A percentile compares a stretch with the other conserved stretches of the same genome.
These are phyloP conservation scores for Drosophila lacertosa DNA, from an alignment of 1,140 invertebrate species.

Conservation along the genomic window DNA sequence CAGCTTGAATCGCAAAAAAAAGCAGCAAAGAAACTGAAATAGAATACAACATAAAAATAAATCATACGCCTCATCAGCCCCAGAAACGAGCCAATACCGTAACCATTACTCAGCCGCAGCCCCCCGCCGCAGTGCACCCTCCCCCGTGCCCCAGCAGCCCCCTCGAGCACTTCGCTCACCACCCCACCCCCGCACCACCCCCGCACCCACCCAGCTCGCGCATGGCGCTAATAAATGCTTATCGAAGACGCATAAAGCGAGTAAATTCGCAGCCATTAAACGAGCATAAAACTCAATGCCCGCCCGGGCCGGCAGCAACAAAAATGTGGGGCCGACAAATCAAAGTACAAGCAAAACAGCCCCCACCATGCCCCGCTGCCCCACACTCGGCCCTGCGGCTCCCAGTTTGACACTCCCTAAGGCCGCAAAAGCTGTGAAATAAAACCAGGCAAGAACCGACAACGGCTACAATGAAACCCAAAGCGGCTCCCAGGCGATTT, in stretches of 20 bases:
- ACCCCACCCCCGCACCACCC: neutral
- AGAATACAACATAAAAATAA: conserved; percentile 80
- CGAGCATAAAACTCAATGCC: conserved; percentile 74
- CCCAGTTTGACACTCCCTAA: conserved; percentile 28
- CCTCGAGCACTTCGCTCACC: no score
- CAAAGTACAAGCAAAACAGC: conserved; percentile 73
- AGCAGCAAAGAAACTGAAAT: conserved; percentile 50
- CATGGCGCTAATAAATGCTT: conserved; percentile 80
- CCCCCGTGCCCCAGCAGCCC: no score
- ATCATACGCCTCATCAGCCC: conserved; percentile 79
- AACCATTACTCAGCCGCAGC: conserved; percentile 55
- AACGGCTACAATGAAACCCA: conserved; percentile 72
- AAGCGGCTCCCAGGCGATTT: conserved; percentile 80
- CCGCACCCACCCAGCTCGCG: conserved; percentile 11
- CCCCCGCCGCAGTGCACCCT: neutral
- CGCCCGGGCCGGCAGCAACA: conserved; percentile 19
- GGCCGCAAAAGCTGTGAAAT: conserved; percentile 65
- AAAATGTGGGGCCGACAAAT: conserved; percentile 67
- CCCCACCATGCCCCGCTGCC: neutral
- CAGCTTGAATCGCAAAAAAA: conserved; percentile 5
- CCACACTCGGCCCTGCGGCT: neutral
- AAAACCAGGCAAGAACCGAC: conserved; percentile 66
- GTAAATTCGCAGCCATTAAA: conserved; percentile 81
- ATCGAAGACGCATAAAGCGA: conserved; percentile 81
- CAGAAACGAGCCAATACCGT: conserved; percentile 67